Evolutionary conservation across 2,113 vertebrate species (phyloP).

Genomic region (Pachycephala philippinensis): DNA sequence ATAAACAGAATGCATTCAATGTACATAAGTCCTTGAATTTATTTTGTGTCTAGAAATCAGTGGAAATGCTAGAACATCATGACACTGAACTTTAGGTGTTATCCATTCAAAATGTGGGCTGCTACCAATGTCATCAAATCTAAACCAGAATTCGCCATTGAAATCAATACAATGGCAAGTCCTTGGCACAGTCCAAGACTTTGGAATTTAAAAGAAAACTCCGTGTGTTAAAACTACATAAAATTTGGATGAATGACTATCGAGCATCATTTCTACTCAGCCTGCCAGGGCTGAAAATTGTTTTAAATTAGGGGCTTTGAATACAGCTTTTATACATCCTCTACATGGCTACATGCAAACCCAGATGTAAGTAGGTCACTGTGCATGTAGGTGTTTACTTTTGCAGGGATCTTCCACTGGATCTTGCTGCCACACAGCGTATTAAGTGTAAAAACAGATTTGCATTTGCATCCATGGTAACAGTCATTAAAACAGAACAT

Average conservation of each 20-base stretch:
- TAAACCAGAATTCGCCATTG: neutral
- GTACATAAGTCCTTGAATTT: neutral
- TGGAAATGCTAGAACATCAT: neutral
- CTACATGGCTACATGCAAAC: neutral
- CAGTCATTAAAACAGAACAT: neutral
- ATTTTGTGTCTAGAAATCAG: neutral
- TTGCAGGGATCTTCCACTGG: neutral
- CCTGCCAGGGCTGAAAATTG: neutral
- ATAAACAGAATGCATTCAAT: slow-evolving; percentile 91
- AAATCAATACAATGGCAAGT: neutral
- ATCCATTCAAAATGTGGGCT: neutral
- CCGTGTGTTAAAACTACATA: neutral
- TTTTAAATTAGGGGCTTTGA: neutral
- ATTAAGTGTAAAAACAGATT: neutral
- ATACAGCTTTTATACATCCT: neutral
- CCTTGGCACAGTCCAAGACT: neutral
- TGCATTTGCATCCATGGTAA: slow-evolving; percentile 9
- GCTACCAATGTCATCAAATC: neutral
- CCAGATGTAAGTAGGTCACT: neutral
- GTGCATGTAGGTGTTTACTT: neutral
- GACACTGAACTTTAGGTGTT: neutral
- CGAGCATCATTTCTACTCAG: neutral
- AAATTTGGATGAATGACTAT: neutral
- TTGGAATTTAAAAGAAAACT: neutral
- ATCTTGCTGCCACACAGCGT: neutral